phyloP scores from a whole-genome alignment of 2,113 vertebrate species.

The Mungos mungo region DNA sequence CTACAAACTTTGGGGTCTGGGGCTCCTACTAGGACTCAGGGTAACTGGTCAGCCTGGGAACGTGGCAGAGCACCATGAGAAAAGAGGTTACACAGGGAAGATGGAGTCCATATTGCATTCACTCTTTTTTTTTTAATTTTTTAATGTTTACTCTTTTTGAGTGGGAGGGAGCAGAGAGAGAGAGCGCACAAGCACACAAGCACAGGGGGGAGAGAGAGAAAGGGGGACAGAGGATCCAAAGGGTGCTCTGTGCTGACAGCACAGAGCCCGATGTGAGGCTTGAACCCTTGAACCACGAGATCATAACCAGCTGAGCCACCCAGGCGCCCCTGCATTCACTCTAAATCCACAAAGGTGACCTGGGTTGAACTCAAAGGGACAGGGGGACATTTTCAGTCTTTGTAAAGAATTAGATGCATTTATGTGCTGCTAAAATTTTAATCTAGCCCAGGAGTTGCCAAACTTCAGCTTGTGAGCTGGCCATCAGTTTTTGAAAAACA shows the following conservation, averaged over 20 bases:
- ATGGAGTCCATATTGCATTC: background rate
- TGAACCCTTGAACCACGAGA: too few species aligned
- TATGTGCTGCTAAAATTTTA: background rate
- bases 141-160: too few species aligned
- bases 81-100: background rate
- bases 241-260: too few species aligned
- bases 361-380: background rate
- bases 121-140: background rate
- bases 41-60: background rate
- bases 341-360: background rate
- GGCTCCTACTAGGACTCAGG: background rate
- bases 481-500: background rate
- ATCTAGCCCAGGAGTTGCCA: background rate
- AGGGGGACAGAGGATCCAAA: too few species aligned
- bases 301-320: too few species aligned
- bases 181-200: too few species aligned
- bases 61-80: background rate
- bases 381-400: background rate
- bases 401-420: background rate
- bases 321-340: too few species aligned
- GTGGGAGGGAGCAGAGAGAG: too few species aligned
- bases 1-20: background rate
- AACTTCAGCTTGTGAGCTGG: background rate
- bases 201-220: too few species aligned
- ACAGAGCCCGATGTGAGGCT: too few species aligned